Conservation (phyloP, 2,113 vertebrate genomes). For the Tragelaphus buxtoni region DNA sequence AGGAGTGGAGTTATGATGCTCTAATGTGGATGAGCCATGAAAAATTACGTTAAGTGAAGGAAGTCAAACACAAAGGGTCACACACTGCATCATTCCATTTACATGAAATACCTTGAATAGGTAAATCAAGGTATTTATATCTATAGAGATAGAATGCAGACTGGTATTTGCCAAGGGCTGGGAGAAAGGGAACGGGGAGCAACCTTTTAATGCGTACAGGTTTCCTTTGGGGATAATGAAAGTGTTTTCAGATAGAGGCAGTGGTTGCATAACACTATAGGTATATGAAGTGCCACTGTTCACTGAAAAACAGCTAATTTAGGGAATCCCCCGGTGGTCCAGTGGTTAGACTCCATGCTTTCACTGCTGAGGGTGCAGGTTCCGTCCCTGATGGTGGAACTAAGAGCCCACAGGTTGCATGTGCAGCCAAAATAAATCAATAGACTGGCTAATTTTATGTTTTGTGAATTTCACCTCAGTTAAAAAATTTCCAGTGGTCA, state of each 20-base stretch:
- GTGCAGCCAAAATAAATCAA: not conserved
- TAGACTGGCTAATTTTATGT: not conserved
- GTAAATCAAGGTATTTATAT: not conserved
- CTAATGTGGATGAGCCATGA: not conserved
- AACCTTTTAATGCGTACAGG: not conserved
- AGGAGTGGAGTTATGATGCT: not conserved
- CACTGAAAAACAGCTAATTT: not conserved
- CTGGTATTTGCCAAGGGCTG: not conserved
- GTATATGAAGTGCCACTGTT: not conserved
- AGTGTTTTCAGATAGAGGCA: not conserved
- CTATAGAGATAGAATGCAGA: not conserved
- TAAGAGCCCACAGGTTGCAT: not conserved
- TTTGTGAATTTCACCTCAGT: not conserved
- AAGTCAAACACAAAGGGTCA: not conserved
- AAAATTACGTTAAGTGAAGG: not conserved
- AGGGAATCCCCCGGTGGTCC: not conserved
- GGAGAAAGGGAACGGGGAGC: not conserved
- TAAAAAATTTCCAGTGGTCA: not conserved
- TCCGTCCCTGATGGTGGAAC: not conserved
- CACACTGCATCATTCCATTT: not conserved
- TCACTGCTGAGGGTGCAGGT: not conserved
- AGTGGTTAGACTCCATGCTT: not conserved
- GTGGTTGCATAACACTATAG: too few relatives aligned
- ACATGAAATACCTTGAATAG: not conserved
- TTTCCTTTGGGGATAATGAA: not conserved